phyloP scores from a whole-genome alignment of 2,797 vertebrate species.

The Petrocephalus schoutedeni region DNA sequence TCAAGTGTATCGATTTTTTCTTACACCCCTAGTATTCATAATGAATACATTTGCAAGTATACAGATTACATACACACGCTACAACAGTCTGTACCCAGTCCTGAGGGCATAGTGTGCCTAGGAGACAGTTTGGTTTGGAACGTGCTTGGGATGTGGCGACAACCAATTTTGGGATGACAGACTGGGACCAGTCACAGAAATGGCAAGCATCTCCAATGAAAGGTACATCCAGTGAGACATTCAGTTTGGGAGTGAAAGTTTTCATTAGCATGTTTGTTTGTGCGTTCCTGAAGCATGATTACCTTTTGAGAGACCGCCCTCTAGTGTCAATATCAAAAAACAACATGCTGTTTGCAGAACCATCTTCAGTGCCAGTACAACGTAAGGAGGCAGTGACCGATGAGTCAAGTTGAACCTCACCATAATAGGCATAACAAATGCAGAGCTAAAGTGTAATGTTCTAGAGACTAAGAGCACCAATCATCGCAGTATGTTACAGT shows the following conservation, averaged over 20 bases:
- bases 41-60: neutral
- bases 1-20: too few species aligned
- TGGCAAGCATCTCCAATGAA: neutral
- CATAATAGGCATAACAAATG: neutral
- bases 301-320: slow-evolving; percentile 5
- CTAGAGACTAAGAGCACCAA: neutral
- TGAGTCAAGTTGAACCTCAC: neutral
- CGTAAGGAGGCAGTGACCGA: neutral
- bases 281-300: neutral
- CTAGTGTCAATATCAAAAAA: slow-evolving; percentile 14
- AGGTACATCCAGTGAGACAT: neutral
- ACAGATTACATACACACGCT: neutral
- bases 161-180: neutral
- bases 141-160: neutral
- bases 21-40: neutral
- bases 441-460: neutral
- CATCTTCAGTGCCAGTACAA: neutral
- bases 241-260: neutral
- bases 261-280: neutral
- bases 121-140: neutral
- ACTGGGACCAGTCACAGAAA: neutral
- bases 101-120: neutral
- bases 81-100: neutral
- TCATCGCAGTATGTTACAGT: neutral
- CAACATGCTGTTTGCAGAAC: neutral